Evolutionary conservation across 2,888 invertebrate species (phyloP), one percentile per base, ranked within the genome.

Genomic region (Drosophila atripex): DNA sequence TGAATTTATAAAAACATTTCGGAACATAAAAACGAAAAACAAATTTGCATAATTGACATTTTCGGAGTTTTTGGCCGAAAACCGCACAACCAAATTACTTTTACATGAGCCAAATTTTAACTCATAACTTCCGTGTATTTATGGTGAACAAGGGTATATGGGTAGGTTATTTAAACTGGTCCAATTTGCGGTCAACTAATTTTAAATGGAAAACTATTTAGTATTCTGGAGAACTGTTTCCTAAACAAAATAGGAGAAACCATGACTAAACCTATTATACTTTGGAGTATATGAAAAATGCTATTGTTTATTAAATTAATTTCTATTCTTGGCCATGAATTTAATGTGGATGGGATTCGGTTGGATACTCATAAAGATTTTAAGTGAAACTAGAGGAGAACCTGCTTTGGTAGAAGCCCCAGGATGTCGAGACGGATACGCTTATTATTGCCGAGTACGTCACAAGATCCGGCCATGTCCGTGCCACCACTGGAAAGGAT

Each of bases 41-140:
- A 52, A 78, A 86, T 86, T 88, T 86, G 55, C 86, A 88, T 84
- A 84, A 87, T 87, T 85, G 77, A 78, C 78, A 77, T 64, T 70
- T 49, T 69, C 65, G 14, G 45, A 52, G 57, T 32, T 56, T 63
- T 45, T 25, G 9, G 45, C 8, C 11, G 30, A 47, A 39, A 30
- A 5, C 60, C 21, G 30, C 50, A 47, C 18, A 49, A 35, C 56
- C 23, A 68, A 58, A 72, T 68, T 72, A 80, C 77, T 73, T 77
- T 70, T 65, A 75, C 63, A 72, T 69, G 49, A 23, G 35, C 16
- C 55, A 41, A 47, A 56, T 55, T 55, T 68, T 32, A 39, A 41
- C 41, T 11, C 41, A 41, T 41, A 43, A 43, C 43, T 43, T 43
- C 43, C 43, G 43, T 12, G 11, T 21, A 43, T 43, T 43, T 43